Percentiles rank a stretch among this genome's conserved stretches.
Conservation (phyloP, 2,113 vertebrate genomes). For the Acanthochromis polyacanthus region DNA sequence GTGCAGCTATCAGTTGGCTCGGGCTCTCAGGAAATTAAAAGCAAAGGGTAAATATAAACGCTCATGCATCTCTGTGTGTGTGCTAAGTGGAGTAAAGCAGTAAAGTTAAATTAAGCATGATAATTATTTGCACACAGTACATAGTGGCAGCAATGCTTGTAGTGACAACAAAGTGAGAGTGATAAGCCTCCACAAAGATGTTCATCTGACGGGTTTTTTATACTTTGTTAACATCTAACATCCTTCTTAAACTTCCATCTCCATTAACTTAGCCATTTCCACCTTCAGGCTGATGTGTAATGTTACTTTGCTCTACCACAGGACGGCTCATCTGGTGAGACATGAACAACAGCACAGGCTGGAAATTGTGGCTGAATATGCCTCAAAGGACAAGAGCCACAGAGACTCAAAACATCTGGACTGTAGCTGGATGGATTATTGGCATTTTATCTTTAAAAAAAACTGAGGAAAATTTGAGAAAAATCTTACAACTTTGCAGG, state of each 20-base stretch:
- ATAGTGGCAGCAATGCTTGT: constrained; percentile 2
- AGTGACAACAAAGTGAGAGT: constrained; percentile 31
- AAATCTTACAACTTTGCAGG: background rate
- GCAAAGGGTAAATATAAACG: constrained; percentile 51
- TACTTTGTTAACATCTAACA: constrained; percentile 15
- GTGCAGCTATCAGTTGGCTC: constrained; percentile 12
- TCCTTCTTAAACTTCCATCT: constrained; percentile 3
- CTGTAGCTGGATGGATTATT: background rate
- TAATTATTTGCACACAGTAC: constrained; percentile 41
- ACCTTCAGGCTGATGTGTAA: constrained; percentile 17
- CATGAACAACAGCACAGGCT: constrained; percentile 18
- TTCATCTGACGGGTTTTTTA: constrained; percentile 25
- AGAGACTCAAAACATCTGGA: constrained; percentile 14
- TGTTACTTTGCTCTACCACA: constrained; percentile 7
- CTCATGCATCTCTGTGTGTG: constrained; percentile 12
- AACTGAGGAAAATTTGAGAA: constrained; percentile 1
- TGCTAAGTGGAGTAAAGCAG: constrained; percentile 32
- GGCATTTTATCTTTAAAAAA: background rate
- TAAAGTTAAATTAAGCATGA: constrained; percentile 58
- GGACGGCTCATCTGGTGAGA: constrained; percentile 24
- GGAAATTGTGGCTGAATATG: constrained; percentile 1
- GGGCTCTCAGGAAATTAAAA: constrained; percentile 70
- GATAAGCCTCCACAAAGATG: constrained; percentile 35
- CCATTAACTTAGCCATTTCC: background rate
- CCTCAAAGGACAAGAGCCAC: background rate